Conservation (phyloP, 2,113 vertebrate species). For the Prochilodus magdalenae region DNA sequence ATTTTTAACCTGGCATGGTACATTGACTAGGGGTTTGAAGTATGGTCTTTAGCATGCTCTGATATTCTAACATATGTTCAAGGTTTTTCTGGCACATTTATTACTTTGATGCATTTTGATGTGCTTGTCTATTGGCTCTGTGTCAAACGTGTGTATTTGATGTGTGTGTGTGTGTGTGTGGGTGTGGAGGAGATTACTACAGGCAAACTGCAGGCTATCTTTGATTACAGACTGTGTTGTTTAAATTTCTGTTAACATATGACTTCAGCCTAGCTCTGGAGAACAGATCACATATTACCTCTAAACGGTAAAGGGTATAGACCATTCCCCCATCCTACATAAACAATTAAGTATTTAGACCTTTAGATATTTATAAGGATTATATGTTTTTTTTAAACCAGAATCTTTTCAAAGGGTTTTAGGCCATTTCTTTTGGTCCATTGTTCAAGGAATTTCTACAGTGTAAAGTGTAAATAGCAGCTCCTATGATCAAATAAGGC, state of each 20-base stretch:
- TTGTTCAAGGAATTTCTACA: too few species aligned
- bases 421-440: too few species aligned
- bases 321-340: too few species aligned
- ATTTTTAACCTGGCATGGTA: neutral
- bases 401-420: too few species aligned
- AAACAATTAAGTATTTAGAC: too few species aligned
- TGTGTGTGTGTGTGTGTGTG: slow-evolving; percentile 9
- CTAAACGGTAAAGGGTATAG: neutral
- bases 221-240: slow-evolving; percentile 23
- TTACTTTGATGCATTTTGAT: slow-evolving; percentile 46
- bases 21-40: neutral
- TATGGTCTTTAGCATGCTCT: neutral
- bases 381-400: too few species aligned
- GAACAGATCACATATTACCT: neutral
- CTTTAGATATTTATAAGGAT: too few species aligned
- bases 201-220: slow-evolving; percentile 20
- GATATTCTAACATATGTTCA: slow-evolving; percentile 20
- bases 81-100: slow-evolving; percentile 37
- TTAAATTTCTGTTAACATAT: slow-evolving; percentile 22
- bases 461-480: too few species aligned
- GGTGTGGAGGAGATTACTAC: slow-evolving; percentile 8
- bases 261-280: slow-evolving; percentile 10
- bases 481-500: too few species aligned
- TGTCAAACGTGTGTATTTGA: slow-evolving; percentile 31
- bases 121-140: slow-evolving; percentile 18